Base-by-base conservation (phyloP, 2,888 invertebrate genomes). In the Perdita meconis region DNA sequence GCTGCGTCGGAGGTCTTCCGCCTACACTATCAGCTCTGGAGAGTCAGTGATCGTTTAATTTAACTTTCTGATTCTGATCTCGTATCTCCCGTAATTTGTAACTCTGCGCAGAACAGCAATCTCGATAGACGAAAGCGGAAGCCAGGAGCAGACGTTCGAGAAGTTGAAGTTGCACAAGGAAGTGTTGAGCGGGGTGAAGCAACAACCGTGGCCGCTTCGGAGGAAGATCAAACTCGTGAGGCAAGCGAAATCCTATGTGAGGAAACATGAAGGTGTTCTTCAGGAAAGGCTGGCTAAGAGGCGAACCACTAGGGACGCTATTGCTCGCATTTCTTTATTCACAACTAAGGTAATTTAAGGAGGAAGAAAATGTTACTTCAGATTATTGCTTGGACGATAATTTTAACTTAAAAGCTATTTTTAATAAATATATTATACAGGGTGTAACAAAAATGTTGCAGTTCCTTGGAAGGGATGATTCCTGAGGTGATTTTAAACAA, bases 141-240 rank as follows among this genome's bases (percentile, higher is more conserved):
- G 86, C 95, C 96, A 82, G 89, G 97, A 97, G 89, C 97, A 97
- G 93, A 97, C 98, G 82, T 96, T 96, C 89, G 97, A 97, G 92
- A 98, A 97, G 89, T 96, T 98, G 75, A 95, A 96, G 82, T 93
- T 98, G 38, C 98, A 98, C 92, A 98, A 98, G 91, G 98, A 98
- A 92, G 97, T 98, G 0, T 93, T 98, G 78, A 96, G 96, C 81
- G 96, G 96, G 53, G 97, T 98, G 12, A 97, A 97, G 88, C 95
- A 96, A 88, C 97, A 97, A 89, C 97, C 97, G 1, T 96, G 97
- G 94, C 95, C 95, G 34, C 96, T 97, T 94, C 93, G 96, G 65
- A 95, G 96, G 87, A 98, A 98, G 90, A 93, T 97, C 22, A 96
- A 96, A 89, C 94, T 98, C 56, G 97, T 97, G 6, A 94, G 96